Base-by-base conservation (phyloP, 2,113 vertebrate species). In the Ictidomys tridecemlineatus region DNA sequence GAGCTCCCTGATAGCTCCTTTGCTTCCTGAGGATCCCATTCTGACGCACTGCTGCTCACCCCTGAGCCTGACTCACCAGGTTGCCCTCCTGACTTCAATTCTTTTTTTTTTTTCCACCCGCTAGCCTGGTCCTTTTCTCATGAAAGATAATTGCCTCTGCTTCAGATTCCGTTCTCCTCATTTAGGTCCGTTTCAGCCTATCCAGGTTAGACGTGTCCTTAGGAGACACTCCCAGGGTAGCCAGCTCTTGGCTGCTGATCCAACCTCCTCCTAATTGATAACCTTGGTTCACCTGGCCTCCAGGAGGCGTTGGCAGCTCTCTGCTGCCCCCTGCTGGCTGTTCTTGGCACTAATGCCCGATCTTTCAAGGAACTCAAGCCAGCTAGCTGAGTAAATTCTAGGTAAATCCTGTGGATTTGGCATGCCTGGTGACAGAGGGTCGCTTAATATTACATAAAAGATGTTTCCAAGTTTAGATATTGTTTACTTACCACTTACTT, bases 311-410 rank as follows among this genome's bases (percentile, higher is more conserved):
- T 4, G 8, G 42, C 10, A 78, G 85, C 94, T 86, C 83, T 96
- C 94, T 95, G 69, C 96, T 95, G 85, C 53, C 61, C 70, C 53
- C 96, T 95, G 39, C 74, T 94, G 61, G 24, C 26, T 28, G 61
- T 26, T 63, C 61, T 28, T 63, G 61, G 61, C 16, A 91, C 32
- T 63, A 26, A 26, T 2, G 8, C 48, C 67, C 37, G 58, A 1
- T 87, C 48, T 37, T 83, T 85, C 51, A 53, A 77, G 24, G 45
- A 95, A 78, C 11, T 39, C 30, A 34, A 58, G 14, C 67, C 67
- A 16, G 30, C 5, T 42, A 20, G 3, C 24, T 61, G 32, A 67
- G 37, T 45, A 56, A 91, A 92, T 76, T 94, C 53, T 51, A 32
- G 30, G 48, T 56, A 76, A 91, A 65, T 32, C 39, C 20, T 18